These are phyloP conservation scores for Apis florea DNA, from an alignment of 1,140 invertebrate species.

Conservation along the genomic window DNA sequence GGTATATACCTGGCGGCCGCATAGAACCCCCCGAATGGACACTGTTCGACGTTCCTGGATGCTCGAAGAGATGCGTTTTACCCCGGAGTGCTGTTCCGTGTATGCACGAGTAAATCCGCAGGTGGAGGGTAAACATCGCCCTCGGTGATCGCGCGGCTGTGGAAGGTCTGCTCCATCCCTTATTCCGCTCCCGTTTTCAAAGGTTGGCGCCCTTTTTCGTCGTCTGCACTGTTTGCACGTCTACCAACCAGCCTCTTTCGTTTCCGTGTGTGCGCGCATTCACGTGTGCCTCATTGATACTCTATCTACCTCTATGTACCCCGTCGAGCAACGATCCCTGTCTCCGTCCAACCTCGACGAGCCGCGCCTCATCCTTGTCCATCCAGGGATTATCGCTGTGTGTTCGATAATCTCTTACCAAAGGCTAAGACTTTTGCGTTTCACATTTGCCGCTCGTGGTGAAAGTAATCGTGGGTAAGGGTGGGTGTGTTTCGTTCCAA, in stretches of 20 bases:
- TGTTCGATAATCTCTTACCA: neutral
- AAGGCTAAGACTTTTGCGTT: conserved; percentile 1
- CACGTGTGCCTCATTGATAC: conserved; percentile 52
- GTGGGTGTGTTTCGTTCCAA: neutral
- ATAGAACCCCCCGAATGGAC: conserved; percentile 50
- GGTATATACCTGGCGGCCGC: conserved; percentile 19
- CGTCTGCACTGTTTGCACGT: conserved; percentile 50
- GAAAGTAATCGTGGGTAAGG: neutral
- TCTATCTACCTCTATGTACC: neutral
- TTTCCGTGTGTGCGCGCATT: conserved; percentile 14
- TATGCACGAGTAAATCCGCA: conserved; percentile 72
- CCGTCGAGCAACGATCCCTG: neutral
- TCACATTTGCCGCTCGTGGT: neutral
- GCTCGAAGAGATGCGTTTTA: conserved; percentile 61
- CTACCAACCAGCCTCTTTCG: conserved; percentile 41
- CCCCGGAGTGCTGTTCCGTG: conserved; percentile 71
- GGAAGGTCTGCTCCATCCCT: conserved; percentile 37
- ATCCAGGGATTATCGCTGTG: conserved; percentile 37
- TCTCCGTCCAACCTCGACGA: conserved; percentile 10
- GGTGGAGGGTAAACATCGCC: conserved; percentile 65
- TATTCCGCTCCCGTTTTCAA: conserved; percentile 39
- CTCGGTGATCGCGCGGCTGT: conserved; percentile 51
- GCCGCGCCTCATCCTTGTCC: conserved; percentile 21
- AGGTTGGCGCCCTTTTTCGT: conserved; percentile 54
- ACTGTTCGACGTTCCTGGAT: conserved; percentile 45